Evolutionary conservation across 2,113 vertebrate genomes (phyloP).

Genomic region (Arothron firmamentum): DNA sequence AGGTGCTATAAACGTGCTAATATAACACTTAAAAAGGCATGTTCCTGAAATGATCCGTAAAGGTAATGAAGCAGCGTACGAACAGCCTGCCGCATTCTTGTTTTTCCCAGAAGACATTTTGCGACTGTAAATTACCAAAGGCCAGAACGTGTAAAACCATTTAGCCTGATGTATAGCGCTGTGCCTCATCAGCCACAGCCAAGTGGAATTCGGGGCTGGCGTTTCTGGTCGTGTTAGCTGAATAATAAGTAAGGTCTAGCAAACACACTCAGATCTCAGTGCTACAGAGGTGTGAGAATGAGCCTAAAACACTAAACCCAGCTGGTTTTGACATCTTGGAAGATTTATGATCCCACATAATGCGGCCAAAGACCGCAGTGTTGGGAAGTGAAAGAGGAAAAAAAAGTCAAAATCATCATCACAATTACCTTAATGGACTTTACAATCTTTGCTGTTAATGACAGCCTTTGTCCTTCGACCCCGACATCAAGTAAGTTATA

Average conservation of each 20-base stretch:
- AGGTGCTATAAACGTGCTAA: not conserved
- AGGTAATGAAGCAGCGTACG: conserved; percentile 3
- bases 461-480: too few species aligned
- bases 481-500: too few species aligned
- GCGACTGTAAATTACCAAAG: conserved; percentile 1
- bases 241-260: not conserved
- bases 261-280: not conserved
- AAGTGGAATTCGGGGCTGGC: not conserved
- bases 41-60: not conserved
- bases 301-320: too few species aligned
- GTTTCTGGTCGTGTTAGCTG: not conserved
- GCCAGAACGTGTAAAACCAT: conserved; percentile 1
- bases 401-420: too few species aligned
- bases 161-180: not conserved
- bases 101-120: not conserved
- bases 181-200: not conserved
- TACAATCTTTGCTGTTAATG: too few species aligned
- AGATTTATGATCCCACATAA: too few species aligned
- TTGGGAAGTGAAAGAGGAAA: too few species aligned
- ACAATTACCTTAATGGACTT: too few species aligned
- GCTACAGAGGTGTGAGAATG: too few species aligned
- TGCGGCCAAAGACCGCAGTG: too few species aligned
- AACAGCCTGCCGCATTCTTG: conserved; percentile 1
- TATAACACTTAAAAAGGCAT: not conserved
- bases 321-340: too few species aligned